Percentiles rank a stretch among this genome's conserved stretches.
Conservation (phyloP, 2,888 invertebrate species). For the Adelphocoris suturalis region DNA sequence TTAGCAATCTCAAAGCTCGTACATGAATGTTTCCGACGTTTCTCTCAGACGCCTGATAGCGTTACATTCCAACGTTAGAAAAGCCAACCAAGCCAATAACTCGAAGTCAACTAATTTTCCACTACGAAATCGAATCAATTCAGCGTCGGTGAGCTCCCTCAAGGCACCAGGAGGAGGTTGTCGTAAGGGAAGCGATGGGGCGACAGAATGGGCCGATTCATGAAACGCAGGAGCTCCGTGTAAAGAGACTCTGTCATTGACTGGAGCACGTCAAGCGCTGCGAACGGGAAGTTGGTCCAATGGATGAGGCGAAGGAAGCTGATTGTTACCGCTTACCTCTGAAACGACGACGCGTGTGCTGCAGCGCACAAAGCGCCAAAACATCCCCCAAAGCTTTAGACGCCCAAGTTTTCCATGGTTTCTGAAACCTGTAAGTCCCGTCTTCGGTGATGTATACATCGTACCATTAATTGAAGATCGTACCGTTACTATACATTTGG, state of each 20-base stretch:
- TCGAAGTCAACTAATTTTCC: slow-evolving; percentile 67
- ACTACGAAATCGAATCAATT: slow-evolving; percentile 68
- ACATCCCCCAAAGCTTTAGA: not conserved
- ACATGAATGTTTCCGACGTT: not conserved
- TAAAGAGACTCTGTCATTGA: slow-evolving; percentile 35
- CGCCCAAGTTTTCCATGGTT: not conserved
- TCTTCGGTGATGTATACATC: not conserved
- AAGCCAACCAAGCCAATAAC: slow-evolving; percentile 63
- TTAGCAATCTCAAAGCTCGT: not conserved
- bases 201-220: slow-evolving; percentile 40
- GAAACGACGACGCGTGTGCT: not conserved
- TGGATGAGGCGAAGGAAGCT: slow-evolving; percentile 14
- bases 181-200: slow-evolving; percentile 41
- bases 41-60: not conserved
- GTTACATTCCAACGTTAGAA: slow-evolving; percentile 53
- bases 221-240: slow-evolving; percentile 33
- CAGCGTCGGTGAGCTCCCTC: slow-evolving; percentile 61
- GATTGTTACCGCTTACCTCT: slow-evolving; percentile 30
- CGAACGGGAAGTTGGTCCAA: slow-evolving; percentile 36
- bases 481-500: too few relatives aligned
- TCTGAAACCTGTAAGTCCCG: not conserved
- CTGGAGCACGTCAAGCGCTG: slow-evolving; percentile 27
- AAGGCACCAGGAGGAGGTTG: slow-evolving; percentile 8
- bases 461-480: too few relatives aligned
- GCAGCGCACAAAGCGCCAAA: not conserved